phyloP scores from a whole-genome alignment of 2,797 vertebrate genomes.

The Lutjanus argentimaculatus region DNA sequence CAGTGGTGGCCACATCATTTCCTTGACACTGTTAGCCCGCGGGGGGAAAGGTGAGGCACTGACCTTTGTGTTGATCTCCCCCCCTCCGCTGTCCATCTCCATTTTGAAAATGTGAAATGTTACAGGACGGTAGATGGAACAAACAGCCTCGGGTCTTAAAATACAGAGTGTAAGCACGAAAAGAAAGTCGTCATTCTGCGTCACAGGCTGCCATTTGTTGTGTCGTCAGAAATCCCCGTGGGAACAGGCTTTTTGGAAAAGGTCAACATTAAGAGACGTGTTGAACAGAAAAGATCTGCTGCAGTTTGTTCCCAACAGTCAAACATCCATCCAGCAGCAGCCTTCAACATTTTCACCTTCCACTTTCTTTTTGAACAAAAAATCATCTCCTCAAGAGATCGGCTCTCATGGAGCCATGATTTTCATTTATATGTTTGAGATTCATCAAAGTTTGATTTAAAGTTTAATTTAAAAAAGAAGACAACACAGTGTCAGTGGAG shows the following conservation, averaged over 20 bases:
- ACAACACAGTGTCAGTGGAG: not conserved
- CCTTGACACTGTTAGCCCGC: conserved; percentile 40
- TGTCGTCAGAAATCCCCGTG: conserved; percentile 24
- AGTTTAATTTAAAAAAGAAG: not conserved
- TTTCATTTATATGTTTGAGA: not conserved
- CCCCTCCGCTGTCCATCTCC: conserved; percentile 26
- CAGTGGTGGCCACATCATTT: conserved; percentile 60
- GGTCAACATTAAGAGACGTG: conserved; percentile 41
- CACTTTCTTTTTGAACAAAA: not conserved
- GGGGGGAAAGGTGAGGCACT: conserved; percentile 50
- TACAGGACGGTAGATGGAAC: conserved; percentile 15
- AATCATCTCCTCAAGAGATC: not conserved
- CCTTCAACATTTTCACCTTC: conserved; percentile 19
- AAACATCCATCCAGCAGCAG: not conserved
- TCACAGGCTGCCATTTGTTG: conserved; percentile 45
- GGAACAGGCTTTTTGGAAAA: conserved; percentile 41
- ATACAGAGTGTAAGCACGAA: conserved; percentile 42
- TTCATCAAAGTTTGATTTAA: not conserved
- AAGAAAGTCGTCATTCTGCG: conserved; percentile 22
- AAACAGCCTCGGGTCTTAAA: conserved; percentile 47
- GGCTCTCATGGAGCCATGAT: not conserved
- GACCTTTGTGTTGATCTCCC: conserved; percentile 54
- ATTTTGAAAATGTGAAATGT: conserved; percentile 41
- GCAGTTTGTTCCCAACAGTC: conserved; percentile 10
- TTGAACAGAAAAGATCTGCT: conserved; percentile 22